Base-by-base conservation (phyloP, 2,113 vertebrate genomes). In the Otocyon megalotis region DNA sequence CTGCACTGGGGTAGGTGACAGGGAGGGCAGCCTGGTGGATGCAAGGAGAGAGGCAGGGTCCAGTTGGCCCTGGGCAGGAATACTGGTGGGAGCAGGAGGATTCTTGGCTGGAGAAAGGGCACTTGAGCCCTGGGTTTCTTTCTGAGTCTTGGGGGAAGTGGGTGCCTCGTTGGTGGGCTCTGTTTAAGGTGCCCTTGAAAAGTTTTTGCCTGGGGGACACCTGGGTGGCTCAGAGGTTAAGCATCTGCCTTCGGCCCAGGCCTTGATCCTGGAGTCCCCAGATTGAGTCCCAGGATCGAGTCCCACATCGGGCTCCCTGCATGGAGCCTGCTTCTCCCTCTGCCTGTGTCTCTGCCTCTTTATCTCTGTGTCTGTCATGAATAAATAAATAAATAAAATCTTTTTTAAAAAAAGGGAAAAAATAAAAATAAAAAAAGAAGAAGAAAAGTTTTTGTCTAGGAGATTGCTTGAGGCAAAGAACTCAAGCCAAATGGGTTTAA, bases 71-170 rank as follows among this genome's bases (percentile, higher is more conserved):
- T n/a, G 19, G 24, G 30, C 37, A 65, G 82, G 43, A 58, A 37
- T 35, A 30, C 35, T 26, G 26, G n/a, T 16, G n/a, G 50, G 43
- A 67, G 48, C 12, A 28, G 37, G 3, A 2, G 30, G 26, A 35
- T 62, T 93, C n/a, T 63, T 2, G 50, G 43, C 43, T 24, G 7
- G 1, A 24, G 69, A 60, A 43, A 13, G 16, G 22, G 62, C 22
- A 26, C n/a, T 69, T 84, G 43, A 91, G 63, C 26, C 48, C 90
- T 81, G 22, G 13, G 60, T 69, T 85, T 97, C 85, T 89, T 80
- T 65, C n/a, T 17, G 43, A 67, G 5, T 91, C 35, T 74, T 43
- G 17, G 67, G 19, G 48, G 14, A 87, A 93, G 62, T 30, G 37
- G 20, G 15, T 20, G 37, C 62, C 62, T 82, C 13, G 35, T 28